Conservation (phyloP, 1,140 invertebrate genomes). For the Reticulitermes speratus region DNA sequence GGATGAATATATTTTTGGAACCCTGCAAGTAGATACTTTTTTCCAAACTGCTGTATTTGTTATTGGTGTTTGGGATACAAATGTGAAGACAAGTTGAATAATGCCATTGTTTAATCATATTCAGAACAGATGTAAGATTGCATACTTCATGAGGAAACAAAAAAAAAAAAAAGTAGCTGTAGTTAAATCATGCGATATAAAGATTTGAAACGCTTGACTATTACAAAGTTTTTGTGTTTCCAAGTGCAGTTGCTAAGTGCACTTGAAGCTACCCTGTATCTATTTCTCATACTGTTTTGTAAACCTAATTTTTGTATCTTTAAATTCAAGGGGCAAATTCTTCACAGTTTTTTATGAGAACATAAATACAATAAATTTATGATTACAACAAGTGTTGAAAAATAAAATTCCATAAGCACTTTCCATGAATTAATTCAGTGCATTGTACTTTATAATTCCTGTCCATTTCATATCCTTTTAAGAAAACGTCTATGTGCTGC, state of each 20-base stretch:
- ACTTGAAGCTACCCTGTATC: background rate
- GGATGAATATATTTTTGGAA: too few relatives aligned
- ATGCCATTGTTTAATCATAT: background rate
- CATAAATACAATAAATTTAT: constrained; percentile 15
- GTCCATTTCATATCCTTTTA: too few relatives aligned
- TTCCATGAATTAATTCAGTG: too few relatives aligned
- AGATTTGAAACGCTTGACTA: background rate
- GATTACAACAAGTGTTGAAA: background rate
- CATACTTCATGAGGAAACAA: background rate
- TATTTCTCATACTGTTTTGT: background rate
- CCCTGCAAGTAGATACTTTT: background rate
- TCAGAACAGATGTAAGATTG: background rate
- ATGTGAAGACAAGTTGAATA: background rate
- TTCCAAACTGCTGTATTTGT: background rate
- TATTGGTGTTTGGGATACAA: background rate
- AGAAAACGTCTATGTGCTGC: too few relatives aligned
- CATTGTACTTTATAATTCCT: too few relatives aligned
- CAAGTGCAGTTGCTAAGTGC: background rate
- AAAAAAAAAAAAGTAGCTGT: background rate
- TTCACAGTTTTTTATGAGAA: background rate
- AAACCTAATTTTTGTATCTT: background rate
- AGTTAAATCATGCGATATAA: background rate
- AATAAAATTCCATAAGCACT: background rate
- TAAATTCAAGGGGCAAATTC: background rate
- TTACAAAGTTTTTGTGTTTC: background rate